Evolutionary conservation across 2,797 vertebrate genomes (phyloP).

Genomic region (Chiloscyllium punctatum): DNA sequence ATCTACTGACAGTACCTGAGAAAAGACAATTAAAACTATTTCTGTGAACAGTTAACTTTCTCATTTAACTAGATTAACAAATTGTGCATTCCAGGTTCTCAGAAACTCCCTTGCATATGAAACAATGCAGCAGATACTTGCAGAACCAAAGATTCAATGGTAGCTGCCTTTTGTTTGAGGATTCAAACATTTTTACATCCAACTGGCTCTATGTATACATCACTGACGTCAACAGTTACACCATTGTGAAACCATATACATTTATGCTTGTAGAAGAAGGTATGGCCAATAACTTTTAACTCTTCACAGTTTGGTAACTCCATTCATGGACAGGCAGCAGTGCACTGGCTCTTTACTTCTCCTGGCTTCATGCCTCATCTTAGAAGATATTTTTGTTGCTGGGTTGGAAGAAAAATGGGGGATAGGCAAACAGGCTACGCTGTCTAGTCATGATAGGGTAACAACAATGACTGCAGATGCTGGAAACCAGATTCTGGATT

Average conservation of each 20-base stretch:
- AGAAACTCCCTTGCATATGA: background rate
- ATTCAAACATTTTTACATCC: conserved; percentile 27
- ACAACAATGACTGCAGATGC: too few species aligned
- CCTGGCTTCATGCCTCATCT: background rate
- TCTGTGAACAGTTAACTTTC: background rate
- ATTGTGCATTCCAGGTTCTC: background rate
- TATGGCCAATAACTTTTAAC: conserved; percentile 40
- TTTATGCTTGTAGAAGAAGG: conserved; percentile 22
- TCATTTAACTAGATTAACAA: background rate
- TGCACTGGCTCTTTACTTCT: too few species aligned
- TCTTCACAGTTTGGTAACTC: background rate
- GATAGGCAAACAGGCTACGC: background rate
- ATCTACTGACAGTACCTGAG: background rate
- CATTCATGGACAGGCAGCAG: background rate
- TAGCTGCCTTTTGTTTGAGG: conserved; percentile 50
- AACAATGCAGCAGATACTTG: conserved; percentile 48
- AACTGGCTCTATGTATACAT: background rate
- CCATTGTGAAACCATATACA: background rate
- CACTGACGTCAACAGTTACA: background rate
- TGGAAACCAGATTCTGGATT: too few species aligned
- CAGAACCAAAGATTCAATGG: conserved; percentile 40
- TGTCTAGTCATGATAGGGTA: background rate
- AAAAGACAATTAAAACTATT: background rate
- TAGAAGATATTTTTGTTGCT: background rate
- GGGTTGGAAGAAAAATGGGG: background rate